A percentile compares a stretch with the other conserved stretches of the same genome.
Evolutionary conservation across 2,113 vertebrate genomes (phyloP).

Genomic region (Perca fluviatilis): DNA sequence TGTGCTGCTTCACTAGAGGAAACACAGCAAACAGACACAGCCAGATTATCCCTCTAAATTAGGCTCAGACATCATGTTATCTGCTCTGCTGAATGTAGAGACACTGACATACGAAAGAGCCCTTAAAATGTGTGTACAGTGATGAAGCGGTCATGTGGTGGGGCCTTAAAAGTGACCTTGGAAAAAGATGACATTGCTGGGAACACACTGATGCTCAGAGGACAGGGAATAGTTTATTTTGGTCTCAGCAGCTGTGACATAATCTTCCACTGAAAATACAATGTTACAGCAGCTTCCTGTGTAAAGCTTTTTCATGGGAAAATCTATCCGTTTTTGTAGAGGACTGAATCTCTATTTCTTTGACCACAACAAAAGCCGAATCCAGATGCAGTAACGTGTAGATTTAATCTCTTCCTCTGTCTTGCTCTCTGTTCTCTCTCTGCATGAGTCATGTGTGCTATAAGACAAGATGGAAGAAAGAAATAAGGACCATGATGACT

Average conservation of each 20-base stretch:
- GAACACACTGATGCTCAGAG: constrained; percentile 31
- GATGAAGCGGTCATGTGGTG: constrained; percentile 37
- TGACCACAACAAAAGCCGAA: constrained; percentile 6
- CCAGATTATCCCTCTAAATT: constrained; percentile 67
- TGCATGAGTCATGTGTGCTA: constrained; percentile 71
- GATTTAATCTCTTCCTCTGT: constrained; percentile 16
- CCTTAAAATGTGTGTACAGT: constrained; percentile 34
- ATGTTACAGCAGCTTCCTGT: constrained; percentile 52
- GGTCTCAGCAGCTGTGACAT: constrained; percentile 59
- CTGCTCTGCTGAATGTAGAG: constrained; percentile 52
- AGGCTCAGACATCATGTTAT: constrained; percentile 41
- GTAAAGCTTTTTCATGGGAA: constrained; percentile 35
- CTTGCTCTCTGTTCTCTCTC: constrained; percentile 33
- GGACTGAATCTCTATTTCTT: constrained; percentile 28
- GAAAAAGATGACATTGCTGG: constrained; percentile 72
- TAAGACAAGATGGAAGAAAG: constrained; percentile 79
- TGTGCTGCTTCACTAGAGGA: constrained; percentile 74
- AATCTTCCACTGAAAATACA: constrained; percentile 19
- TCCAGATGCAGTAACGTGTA: constrained; percentile 21
- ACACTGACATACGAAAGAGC: constrained; percentile 34
- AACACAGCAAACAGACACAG: constrained; percentile 67
- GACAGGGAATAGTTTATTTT: constrained; percentile 60
- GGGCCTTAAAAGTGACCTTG: constrained; percentile 81
- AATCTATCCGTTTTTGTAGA: constrained; percentile 43
- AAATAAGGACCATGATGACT: constrained; percentile 35